These are phyloP conservation scores for Sisyra nigra DNA, from an alignment of 2,888 invertebrate genomes.

Conservation along the genomic window DNA sequence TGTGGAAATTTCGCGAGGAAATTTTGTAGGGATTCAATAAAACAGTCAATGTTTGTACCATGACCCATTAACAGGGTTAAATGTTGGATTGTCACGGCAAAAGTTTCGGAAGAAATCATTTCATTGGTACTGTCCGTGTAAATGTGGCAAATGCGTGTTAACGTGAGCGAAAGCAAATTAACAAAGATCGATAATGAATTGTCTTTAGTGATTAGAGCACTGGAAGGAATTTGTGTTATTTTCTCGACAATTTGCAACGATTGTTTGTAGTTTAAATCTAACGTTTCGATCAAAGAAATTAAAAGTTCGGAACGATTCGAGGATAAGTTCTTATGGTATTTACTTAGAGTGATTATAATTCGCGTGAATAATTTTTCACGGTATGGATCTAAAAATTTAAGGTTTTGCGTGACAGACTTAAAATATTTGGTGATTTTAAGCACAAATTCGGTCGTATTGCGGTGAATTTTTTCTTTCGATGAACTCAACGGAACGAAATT, in stretches of 20 bases:
- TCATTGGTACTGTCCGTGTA: slow-evolving; percentile 14
- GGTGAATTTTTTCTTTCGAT: slow-evolving; percentile 16
- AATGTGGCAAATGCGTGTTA: slow-evolving; percentile 29
- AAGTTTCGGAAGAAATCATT: slow-evolving; percentile 20
- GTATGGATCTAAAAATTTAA: slow-evolving; percentile 29
- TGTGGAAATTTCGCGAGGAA: slow-evolving; percentile 47
- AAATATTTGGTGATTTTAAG: slow-evolving; percentile 15
- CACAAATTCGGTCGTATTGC: slow-evolving; percentile 21
- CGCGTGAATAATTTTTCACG: slow-evolving; percentile 35
- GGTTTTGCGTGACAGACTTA: slow-evolving; percentile 11
- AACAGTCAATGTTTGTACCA: slow-evolving; percentile 10
- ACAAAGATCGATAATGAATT: slow-evolving; percentile 34
- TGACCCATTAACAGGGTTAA: too few relatives aligned
- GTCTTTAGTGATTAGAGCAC: slow-evolving; percentile 28
- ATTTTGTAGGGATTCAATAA: slow-evolving; percentile 36
- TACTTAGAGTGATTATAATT: slow-evolving; percentile 30
- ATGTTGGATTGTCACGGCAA: slow-evolving; percentile 22
- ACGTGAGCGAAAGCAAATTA: slow-evolving; percentile 30
- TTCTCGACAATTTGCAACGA: slow-evolving; percentile 28
- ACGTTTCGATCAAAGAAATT: slow-evolving; percentile 27
- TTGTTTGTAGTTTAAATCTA: slow-evolving; percentile 24
- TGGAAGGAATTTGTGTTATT: slow-evolving; percentile 24
- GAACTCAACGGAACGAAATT: slow-evolving; percentile 23
- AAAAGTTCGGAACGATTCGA: slow-evolving; percentile 25
- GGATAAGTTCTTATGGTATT: slow-evolving; percentile 27